phyloP scores from a whole-genome alignment of 2,113 vertebrate species.

The Epinephelus moara region DNA sequence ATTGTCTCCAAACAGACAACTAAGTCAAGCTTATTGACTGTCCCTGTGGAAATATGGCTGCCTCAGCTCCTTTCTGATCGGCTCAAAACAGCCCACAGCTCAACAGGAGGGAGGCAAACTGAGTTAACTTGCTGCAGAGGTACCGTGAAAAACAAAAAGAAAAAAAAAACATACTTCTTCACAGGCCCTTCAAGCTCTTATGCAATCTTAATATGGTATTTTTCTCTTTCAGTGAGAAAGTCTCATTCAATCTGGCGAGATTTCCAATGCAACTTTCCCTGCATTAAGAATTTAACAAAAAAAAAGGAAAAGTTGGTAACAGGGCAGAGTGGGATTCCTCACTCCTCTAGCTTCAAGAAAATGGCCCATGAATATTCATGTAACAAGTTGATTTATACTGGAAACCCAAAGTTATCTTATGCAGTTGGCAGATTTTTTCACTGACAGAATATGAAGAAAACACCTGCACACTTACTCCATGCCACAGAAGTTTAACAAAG shows the following conservation, averaged over 20 bases:
- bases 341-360: too few species aligned
- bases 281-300: neutral
- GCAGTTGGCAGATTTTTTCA: too few species aligned
- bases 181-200: slow-evolving; percentile 2
- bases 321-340: neutral
- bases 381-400: too few species aligned
- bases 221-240: neutral
- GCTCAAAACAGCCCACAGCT: slow-evolving; percentile 24
- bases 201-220: neutral
- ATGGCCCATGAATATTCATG: too few species aligned
- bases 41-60: slow-evolving; percentile 14
- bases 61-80: slow-evolving; percentile 11
- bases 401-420: neutral
- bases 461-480: too few species aligned
- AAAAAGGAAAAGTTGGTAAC: neutral
- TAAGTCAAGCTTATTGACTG: neutral
- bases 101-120: slow-evolving; percentile 2
- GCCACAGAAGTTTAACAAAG: too few species aligned
- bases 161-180: neutral
- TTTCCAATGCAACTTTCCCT: neutral
- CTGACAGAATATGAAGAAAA: too few species aligned
- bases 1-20: slow-evolving; percentile 27
- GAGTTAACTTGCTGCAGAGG: slow-evolving; percentile 3
- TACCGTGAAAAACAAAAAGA: neutral
- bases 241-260: neutral